Evolutionary conservation across 2,113 vertebrate genomes (phyloP).

Genomic region (Phalacrocorax pelagicus): DNA sequence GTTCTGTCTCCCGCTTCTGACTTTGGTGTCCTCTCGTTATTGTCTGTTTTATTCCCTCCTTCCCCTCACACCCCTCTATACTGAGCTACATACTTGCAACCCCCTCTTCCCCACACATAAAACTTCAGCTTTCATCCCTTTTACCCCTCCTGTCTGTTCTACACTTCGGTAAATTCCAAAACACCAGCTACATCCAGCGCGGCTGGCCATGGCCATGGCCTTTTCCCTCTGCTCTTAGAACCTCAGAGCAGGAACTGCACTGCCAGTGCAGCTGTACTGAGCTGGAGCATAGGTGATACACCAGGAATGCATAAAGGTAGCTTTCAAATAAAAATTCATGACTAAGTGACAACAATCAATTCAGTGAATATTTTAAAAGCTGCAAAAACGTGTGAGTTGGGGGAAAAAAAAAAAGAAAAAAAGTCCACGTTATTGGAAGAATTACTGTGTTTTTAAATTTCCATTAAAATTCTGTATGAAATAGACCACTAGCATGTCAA

Average conservation of each 20-base stretch:
- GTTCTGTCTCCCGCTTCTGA: background rate
- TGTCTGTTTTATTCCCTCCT: background rate
- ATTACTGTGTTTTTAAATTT: background rate
- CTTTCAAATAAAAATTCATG: background rate
- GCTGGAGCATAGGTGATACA: fast-evolving
- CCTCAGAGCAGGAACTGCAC: background rate
- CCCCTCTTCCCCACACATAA: background rate
- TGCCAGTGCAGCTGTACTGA: background rate
- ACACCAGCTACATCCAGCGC: fast-evolving
- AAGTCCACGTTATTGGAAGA: background rate
- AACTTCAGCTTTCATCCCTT: background rate
- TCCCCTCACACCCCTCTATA: background rate
- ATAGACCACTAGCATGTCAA: background rate
- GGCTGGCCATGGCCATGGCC: fast-evolving
- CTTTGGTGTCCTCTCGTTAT: background rate
- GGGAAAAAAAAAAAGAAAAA: background rate
- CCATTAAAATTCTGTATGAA: background rate
- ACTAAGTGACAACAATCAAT: too few species aligned
- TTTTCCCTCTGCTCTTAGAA: background rate
- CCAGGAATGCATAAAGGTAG: background rate
- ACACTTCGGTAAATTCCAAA: background rate
- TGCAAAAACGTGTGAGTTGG: background rate
- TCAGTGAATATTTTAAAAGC: background rate
- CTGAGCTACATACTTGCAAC: background rate
- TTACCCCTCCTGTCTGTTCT: background rate